phyloP scores from a whole-genome alignment of 2,797 vertebrate species.

The Schizopygopsis malacanthus region DNA sequence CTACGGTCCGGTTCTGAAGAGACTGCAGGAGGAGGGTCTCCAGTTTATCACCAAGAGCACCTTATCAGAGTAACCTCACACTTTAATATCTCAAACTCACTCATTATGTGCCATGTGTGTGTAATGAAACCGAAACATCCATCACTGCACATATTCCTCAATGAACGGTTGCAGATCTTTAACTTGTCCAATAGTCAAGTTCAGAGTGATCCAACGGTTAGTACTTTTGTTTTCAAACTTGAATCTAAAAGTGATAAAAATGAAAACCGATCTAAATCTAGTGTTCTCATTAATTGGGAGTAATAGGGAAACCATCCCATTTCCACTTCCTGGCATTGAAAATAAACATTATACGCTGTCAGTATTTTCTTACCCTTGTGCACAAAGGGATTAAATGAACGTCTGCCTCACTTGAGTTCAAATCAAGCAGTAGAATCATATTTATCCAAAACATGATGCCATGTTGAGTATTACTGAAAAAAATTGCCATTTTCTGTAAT shows the following conservation, averaged over 20 bases:
- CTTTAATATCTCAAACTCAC: background rate
- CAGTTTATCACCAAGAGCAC: conserved; percentile 80
- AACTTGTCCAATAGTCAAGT: background rate
- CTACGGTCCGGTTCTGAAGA: conserved; percentile 85
- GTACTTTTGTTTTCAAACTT: background rate
- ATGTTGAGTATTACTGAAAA: conserved; percentile 17
- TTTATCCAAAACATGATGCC: background rate
- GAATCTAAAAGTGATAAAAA: background rate
- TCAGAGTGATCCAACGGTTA: background rate
- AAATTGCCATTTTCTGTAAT: background rate
- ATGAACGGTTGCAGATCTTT: background rate
- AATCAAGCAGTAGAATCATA: background rate
- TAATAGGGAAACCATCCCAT: background rate
- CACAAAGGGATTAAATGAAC: background rate
- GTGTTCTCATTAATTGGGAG: too few relatives aligned
- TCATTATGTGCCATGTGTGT: background rate
- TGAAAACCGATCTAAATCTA: too few relatives aligned
- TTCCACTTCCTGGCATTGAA: background rate
- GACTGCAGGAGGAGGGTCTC: conserved; percentile 89
- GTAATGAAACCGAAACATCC: background rate
- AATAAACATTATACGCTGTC: background rate
- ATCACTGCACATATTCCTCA: background rate
- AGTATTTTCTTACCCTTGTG: background rate
- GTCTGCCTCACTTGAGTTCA: background rate
- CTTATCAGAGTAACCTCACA: conserved; percentile 69